These are phyloP conservation scores for Palythoa grandis DNA, from an alignment of 92 coral and sea anemone species.

Conservation along the genomic window DNA sequence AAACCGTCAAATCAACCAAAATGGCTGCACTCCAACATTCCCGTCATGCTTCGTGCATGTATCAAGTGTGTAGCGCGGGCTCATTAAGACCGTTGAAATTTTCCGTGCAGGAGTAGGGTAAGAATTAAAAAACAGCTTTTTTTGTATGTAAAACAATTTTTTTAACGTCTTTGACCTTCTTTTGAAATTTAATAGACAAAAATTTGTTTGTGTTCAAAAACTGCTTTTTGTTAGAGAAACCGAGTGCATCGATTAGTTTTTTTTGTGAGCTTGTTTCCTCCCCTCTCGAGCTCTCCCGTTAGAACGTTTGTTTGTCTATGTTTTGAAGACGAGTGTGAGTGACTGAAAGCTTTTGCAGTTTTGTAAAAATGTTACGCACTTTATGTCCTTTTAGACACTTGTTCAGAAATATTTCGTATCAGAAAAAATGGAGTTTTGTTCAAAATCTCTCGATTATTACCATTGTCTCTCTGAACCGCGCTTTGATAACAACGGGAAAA, in stretches of 20 bases:
- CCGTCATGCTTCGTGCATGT: conserved; percentile 28
- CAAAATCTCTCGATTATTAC: conserved; percentile 55
- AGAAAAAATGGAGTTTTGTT: conserved; percentile 24
- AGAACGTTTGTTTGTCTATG: not conserved
- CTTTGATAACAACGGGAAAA: conserved; percentile 43
- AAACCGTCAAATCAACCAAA: not conserved
- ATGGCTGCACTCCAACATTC: conserved; percentile 10
- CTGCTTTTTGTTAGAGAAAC: no score
- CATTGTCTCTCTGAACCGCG: conserved; percentile 52
- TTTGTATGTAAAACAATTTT: no score
- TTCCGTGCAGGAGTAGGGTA: not conserved
- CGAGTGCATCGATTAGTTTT: no score
- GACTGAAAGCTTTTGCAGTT: not conserved
- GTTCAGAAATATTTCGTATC: not conserved
- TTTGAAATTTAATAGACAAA: no score
- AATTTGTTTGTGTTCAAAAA: no score
- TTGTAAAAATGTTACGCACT: not conserved
- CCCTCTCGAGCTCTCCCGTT: not conserved
- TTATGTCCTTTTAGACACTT: not conserved
- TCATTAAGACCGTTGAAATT: not conserved
- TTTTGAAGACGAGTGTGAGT: not conserved
- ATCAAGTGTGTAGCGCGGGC: not conserved
- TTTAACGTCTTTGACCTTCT: no score
- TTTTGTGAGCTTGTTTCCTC: not conserved
- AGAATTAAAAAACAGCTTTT: not conserved